Base-by-base conservation (phyloP, 2,888 invertebrate species). In the Aplocera efformata region DNA sequence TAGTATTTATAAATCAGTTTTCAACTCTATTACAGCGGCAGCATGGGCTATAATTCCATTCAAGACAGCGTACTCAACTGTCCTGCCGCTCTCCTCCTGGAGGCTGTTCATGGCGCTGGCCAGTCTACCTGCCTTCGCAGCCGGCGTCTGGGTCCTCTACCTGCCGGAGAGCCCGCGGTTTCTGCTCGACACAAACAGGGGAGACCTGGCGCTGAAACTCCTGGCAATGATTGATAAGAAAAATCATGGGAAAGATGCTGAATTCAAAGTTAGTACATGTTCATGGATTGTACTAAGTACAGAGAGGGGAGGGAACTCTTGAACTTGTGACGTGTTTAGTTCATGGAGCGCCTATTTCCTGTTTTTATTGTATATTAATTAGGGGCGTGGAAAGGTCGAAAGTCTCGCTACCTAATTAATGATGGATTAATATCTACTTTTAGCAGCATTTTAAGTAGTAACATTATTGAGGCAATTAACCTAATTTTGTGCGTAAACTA, bases 131-230 rank as follows among this genome's bases (percentile, higher is more conserved):
- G 91, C 91, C 24, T 74, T 93, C 10, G 49, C 92, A 0, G 89
- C 92, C 1, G 92, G 91, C 0, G 48, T 90, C 1, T 88, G 91
- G 80, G 72, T 91, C 23, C 69, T 90, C 11, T 83, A 77, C 29
- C 81, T 92, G 17, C 94, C 94, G 0, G 94, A 94, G 63, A 94
- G 93, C 59, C 94, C 94, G 0, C 89, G 93, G 53, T 90, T 91
- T 48, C 80, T 93, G 9, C 76, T 91, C 0, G 90, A 91, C 24
- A 91, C 91, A 10, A 91, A 91, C 20, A 78, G 89, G 48, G 77
- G 83, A 6, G 84, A 89, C 1, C 84, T 90, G 47, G 92, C 93
- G 0, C 60, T 93, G 46, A 67, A 76, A 13, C 77, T 93, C n/a
- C 71, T 94, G 35, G 78, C 79, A 1, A 63, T 79, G 27, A 92